phyloP scores from a whole-genome alignment of 2,888 invertebrate genomes.

The Watsonalla binaria region DNA sequence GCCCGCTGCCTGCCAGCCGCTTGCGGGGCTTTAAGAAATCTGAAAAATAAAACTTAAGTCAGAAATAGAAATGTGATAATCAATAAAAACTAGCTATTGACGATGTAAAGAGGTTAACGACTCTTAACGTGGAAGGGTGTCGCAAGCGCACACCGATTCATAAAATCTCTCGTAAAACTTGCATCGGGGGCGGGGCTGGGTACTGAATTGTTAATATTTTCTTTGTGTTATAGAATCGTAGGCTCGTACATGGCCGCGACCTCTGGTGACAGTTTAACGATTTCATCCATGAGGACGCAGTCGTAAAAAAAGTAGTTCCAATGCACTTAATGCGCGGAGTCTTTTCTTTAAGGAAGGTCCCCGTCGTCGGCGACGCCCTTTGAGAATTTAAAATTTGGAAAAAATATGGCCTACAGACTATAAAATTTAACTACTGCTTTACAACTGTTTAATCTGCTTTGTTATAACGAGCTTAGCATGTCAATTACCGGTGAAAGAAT shows the following conservation, averaged over 20 bases:
- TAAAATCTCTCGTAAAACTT: constrained; percentile 50
- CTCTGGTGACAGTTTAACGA: constrained; percentile 51
- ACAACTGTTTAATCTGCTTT: constrained; percentile 70
- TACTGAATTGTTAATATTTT: constrained; percentile 4
- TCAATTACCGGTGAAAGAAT: constrained; percentile 48
- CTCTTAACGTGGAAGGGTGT: constrained; percentile 36
- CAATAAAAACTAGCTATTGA: constrained; percentile 13
- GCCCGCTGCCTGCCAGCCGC: constrained; percentile 69
- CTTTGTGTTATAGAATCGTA: not conserved
- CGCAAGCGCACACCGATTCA: constrained; percentile 31
- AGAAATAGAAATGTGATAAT: not conserved
- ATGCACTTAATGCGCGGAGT: constrained; percentile 52
- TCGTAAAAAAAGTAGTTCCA: constrained; percentile 45
- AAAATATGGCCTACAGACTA: constrained; percentile 61
- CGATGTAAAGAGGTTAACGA: constrained; percentile 28
- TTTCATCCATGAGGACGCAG: constrained; percentile 52
- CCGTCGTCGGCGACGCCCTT: constrained; percentile 54
- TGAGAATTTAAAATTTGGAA: constrained; percentile 61
- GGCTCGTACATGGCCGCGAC: not conserved
- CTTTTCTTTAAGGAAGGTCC: constrained; percentile 45
- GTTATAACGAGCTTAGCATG: constrained; percentile 47
- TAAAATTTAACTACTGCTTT: constrained; percentile 69
- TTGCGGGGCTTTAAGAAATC: constrained; percentile 84
- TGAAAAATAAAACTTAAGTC: constrained; percentile 56
- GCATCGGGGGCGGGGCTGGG: constrained; percentile 17